Evolutionary conservation across 2,797 vertebrate species (phyloP).

Genomic region (Nyctalus aviator): DNA sequence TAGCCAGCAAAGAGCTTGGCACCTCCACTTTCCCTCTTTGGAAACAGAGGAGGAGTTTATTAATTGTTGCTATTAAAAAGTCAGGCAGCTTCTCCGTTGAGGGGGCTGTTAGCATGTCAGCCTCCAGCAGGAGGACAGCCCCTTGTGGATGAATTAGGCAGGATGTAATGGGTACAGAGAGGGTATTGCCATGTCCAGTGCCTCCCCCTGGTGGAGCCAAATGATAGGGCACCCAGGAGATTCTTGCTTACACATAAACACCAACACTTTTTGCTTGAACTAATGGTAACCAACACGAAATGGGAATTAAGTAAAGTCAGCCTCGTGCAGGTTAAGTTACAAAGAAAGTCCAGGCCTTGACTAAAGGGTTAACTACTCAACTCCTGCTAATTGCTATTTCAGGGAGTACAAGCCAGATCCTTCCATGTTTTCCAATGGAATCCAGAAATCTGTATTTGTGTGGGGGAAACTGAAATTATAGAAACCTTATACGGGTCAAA

Average conservation of each 20-base stretch:
- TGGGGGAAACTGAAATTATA: not conserved
- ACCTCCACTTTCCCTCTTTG: slow-evolving; percentile 68
- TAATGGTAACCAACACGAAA: slow-evolving; percentile 14
- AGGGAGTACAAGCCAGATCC: not conserved
- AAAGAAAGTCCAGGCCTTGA: not conserved
- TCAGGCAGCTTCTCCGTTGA: slow-evolving; percentile 83
- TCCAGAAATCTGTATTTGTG: slow-evolving; percentile 44
- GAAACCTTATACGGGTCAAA: not conserved
- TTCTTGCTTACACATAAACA: not conserved
- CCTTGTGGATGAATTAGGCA: slow-evolving; percentile 46
- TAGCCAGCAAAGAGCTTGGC: slow-evolving; percentile 68
- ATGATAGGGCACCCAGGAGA: not conserved
- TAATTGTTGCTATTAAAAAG: slow-evolving; percentile 81
- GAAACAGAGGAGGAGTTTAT: slow-evolving; percentile 74
- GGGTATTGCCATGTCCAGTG: not conserved
- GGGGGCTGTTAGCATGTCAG: slow-evolving; percentile 64
- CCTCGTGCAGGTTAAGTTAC: not conserved
- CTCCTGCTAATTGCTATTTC: not conserved
- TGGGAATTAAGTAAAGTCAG: not conserved
- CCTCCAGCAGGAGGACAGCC: slow-evolving; percentile 46
- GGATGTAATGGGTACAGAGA: not conserved
- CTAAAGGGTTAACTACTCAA: not conserved
- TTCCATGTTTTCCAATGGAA: not conserved
- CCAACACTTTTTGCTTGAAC: not conserved
- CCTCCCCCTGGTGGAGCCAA: slow-evolving; percentile 35